Conservation (phyloP, 1,140 invertebrate genomes). For the Chrysomallon squamiferum region DNA sequence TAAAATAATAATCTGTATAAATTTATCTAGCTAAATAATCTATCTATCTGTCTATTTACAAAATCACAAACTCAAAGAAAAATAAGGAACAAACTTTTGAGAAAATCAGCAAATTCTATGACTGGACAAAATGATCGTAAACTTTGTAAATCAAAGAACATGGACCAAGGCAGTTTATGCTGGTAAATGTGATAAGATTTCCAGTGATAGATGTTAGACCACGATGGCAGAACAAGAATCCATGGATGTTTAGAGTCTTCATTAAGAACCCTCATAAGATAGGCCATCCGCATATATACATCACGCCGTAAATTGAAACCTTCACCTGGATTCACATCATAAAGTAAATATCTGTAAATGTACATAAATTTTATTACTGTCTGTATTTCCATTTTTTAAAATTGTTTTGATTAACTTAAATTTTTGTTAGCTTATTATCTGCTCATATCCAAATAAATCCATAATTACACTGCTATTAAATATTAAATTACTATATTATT, state of each 20-base stretch:
- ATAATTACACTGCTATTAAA: too few species aligned
- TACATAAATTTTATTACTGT: too few species aligned
- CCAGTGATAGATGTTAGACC: constrained; percentile 92
- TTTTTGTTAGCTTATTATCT: too few species aligned
- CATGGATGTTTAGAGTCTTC: constrained; percentile 65
- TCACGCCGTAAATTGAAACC: constrained; percentile 96
- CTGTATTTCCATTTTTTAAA: too few species aligned
- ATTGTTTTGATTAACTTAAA: too few species aligned
- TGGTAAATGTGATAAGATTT: constrained; percentile 69
- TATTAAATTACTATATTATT: too few species aligned
- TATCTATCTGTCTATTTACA: too few species aligned
- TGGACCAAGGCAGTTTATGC: constrained; percentile 74
- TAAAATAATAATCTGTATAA: too few species aligned
- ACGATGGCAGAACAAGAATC: constrained; percentile 82
- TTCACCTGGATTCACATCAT: constrained; percentile 93
- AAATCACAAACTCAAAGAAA: too few species aligned
- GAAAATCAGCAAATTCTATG: constrained; percentile 85
- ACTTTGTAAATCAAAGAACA: constrained; percentile 87
- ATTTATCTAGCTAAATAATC: too few species aligned
- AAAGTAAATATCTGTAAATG: constrained; percentile 73
- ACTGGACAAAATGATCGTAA: constrained; percentile 83
- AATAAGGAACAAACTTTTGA: constrained; percentile 65
- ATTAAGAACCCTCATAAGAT: constrained; percentile 74
- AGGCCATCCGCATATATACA: constrained; percentile 91
- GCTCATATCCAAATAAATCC: too few species aligned